A percentile compares a stretch with the other conserved stretches of the same genome.
Conservation (phyloP, 2,797 vertebrate genomes). For the Gambusia yucatana region DNA sequence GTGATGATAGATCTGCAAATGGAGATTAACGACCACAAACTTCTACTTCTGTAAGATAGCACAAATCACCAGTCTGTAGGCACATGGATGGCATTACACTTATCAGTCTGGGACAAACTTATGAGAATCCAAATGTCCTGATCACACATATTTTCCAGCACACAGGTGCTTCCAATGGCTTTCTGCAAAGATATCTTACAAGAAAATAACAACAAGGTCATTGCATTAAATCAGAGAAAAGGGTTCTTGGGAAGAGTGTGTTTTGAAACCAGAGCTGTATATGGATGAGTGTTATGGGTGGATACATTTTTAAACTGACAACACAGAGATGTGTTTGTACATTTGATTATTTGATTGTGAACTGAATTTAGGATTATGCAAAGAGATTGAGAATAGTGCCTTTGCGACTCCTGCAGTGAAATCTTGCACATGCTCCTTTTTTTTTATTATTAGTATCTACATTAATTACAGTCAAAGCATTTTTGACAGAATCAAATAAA, state of each 20-base stretch:
- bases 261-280: neutral
- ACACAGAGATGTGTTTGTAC: conserved; percentile 54
- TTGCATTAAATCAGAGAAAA: neutral
- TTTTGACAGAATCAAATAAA: too few species aligned
- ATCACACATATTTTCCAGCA: conserved; percentile 53
- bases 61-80: conserved; percentile 44
- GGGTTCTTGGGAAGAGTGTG: neutral
- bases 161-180: conserved; percentile 71
- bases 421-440: conserved; percentile 46
- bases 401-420: conserved; percentile 62
- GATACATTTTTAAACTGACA: conserved; percentile 26
- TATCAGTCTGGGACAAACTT: conserved; percentile 50
- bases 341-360: conserved; percentile 56
- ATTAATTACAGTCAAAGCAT: too few species aligned
- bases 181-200: conserved; percentile 65
- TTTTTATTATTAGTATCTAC: neutral
- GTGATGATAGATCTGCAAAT: conserved; percentile 62
- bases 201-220: conserved; percentile 53
- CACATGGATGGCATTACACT: conserved; percentile 41
- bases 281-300: neutral
- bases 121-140: conserved; percentile 38
- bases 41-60: conserved; percentile 54
- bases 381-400: conserved; percentile 58
- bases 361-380: conserved; percentile 72
- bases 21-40: conserved; percentile 44